These are phyloP conservation scores for Prionailurus bengalensis DNA, from an alignment of 2,113 vertebrate species.

Conservation along the genomic window DNA sequence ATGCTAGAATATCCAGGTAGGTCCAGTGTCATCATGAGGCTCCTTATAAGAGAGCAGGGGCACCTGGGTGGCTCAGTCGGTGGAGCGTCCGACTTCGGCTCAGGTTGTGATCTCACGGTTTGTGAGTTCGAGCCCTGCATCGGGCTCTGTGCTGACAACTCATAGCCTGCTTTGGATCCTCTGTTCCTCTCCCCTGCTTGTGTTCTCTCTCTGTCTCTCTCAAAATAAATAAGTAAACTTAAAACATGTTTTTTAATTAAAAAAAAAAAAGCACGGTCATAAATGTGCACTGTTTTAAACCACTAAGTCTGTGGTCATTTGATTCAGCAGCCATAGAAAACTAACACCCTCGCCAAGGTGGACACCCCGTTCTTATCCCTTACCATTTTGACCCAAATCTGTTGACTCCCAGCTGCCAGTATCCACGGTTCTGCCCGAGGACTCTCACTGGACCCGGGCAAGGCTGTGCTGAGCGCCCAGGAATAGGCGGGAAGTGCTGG, in stretches of 20 bases:
- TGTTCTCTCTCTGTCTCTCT: too few relatives aligned
- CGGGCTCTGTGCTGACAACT: too few relatives aligned
- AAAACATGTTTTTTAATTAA: too few relatives aligned
- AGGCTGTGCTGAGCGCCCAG: background rate
- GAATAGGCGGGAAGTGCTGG: background rate
- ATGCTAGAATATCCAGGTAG: background rate
- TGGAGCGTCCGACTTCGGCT: too few relatives aligned
- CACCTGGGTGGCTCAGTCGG: too few relatives aligned
- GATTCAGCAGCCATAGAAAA: background rate
- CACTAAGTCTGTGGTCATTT: background rate
- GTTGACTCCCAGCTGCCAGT: background rate
- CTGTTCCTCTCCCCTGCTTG: too few relatives aligned
- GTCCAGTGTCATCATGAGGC: background rate
- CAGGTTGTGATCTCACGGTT: too few relatives aligned
- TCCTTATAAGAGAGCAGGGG: background rate
- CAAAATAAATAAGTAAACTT: too few relatives aligned
- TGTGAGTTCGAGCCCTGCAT: too few relatives aligned
- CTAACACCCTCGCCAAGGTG: rapidly evolving
- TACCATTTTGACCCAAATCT: background rate
- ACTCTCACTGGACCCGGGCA: background rate
- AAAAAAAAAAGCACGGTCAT: too few relatives aligned
- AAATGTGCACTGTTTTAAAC: background rate
- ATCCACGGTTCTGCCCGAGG: too few relatives aligned
- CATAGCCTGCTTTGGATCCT: background rate
- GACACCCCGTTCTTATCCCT: too few relatives aligned